A percentile compares a stretch with the other conserved stretches of the same genome.
These are phyloP conservation scores for Capitulum mitella DNA, from an alignment of 2,888 invertebrate genomes.

Conservation along the genomic window DNA sequence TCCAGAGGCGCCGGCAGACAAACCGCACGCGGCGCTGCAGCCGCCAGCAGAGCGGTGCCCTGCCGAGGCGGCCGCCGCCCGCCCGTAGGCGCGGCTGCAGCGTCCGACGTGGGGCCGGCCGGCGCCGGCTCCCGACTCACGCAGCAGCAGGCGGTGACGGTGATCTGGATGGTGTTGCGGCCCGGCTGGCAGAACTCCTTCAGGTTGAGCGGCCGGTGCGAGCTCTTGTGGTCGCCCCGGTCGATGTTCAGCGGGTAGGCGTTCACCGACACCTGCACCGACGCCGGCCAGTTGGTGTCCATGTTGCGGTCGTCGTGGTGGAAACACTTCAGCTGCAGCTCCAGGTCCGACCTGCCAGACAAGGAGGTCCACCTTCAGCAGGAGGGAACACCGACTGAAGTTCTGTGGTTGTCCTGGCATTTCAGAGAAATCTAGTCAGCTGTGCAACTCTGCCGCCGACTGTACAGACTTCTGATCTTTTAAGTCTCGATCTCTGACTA, in stretches of 20 bases:
- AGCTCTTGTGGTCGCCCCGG: constrained; percentile 87
- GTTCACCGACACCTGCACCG: constrained; percentile 66
- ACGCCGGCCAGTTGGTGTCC: constrained; percentile 96
- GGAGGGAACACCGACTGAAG: too few relatives aligned
- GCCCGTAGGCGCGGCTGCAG: too few relatives aligned
- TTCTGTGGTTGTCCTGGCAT: too few relatives aligned
- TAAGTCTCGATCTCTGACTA: too few relatives aligned
- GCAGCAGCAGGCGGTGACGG: constrained; percentile 94
- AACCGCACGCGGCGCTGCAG: too few relatives aligned
- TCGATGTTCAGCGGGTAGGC: constrained; percentile 89
- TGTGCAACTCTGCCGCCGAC: too few relatives aligned
- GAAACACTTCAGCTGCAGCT: constrained; percentile 94
- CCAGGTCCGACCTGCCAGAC: constrained; percentile 68
- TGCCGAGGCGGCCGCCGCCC: too few relatives aligned
- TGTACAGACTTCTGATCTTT: too few relatives aligned
- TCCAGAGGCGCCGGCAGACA: too few relatives aligned
- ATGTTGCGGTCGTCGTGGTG: constrained; percentile 94
- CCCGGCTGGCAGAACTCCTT: constrained; percentile 95
- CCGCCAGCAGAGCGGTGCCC: too few relatives aligned
- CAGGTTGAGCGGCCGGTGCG: constrained; percentile 91
- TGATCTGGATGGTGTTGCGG: constrained; percentile 92
- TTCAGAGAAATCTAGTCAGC: too few relatives aligned
- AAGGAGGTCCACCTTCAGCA: background rate
- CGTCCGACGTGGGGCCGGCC: too few relatives aligned
- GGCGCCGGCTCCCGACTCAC: constrained; percentile 69